Conservation (phyloP, 2,888 invertebrate genomes). For the Scaptodrosophila latifasciaeformis region DNA sequence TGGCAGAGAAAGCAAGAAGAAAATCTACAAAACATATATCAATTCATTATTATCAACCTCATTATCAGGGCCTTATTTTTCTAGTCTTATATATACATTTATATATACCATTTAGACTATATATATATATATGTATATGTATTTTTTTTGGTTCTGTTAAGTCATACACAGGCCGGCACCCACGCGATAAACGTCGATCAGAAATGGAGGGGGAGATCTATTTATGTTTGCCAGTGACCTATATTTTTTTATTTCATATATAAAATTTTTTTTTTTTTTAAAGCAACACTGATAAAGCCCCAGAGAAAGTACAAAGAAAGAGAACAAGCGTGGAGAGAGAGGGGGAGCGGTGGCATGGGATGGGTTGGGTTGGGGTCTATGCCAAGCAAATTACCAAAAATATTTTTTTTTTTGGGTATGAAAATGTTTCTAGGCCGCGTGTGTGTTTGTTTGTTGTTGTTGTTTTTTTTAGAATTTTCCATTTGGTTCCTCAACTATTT, state of each 20-base stretch:
- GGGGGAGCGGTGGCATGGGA: conserved; percentile 1
- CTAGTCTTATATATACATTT: too few relatives aligned
- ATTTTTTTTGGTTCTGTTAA: too few relatives aligned
- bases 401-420: neutral
- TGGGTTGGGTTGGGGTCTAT: too few relatives aligned
- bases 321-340: neutral
- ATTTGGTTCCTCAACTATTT: neutral
- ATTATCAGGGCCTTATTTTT: too few relatives aligned
- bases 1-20: too few relatives aligned
- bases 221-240: conserved; percentile 57
- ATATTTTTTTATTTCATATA: conserved; percentile 23
- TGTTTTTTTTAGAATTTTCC: neutral
- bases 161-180: neutral
- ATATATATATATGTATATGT: too few relatives aligned
- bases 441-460: conserved; percentile 9
- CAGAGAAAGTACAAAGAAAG: neutral
- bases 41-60: too few relatives aligned
- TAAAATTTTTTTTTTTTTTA: neutral
- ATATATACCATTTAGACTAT: too few relatives aligned
- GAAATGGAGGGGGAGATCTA: conserved; percentile 30
- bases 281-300: neutral
- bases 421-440: conserved; percentile 8
- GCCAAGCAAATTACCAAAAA: too few relatives aligned
- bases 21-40: too few relatives aligned
- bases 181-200: neutral